These are phyloP conservation scores for Protomyctophum bolini DNA, from an alignment of 2,113 vertebrate species.

Conservation along the genomic window DNA sequence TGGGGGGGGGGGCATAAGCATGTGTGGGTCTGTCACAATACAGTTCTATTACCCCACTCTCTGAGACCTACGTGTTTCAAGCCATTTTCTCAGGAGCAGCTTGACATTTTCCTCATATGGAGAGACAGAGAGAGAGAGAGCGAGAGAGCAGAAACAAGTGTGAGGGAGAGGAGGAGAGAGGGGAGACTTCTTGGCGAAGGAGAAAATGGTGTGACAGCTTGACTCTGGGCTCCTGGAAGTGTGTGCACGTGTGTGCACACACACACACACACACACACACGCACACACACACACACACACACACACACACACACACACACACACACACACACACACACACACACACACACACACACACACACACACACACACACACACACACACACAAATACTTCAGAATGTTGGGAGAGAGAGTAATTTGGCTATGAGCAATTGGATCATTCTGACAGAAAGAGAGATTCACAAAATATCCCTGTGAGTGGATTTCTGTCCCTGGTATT, in stretches of 20 bases:
- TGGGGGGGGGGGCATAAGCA: neutral
- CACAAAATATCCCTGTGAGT: neutral
- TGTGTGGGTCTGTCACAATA: slow-evolving; percentile 15
- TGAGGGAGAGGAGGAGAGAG: neutral
- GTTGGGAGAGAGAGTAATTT: slow-evolving; percentile 12
- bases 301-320: too few relatives aligned
- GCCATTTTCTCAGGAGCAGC: slow-evolving; percentile 13
- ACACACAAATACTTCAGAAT: slow-evolving; percentile 9
- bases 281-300: too few relatives aligned
- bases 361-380: too few relatives aligned
- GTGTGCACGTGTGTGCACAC: too few relatives aligned
- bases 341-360: too few relatives aligned
- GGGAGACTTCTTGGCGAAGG: slow-evolving; percentile 21
- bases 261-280: too few relatives aligned
- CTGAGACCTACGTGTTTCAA: slow-evolving; percentile 14
- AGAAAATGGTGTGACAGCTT: slow-evolving; percentile 39
- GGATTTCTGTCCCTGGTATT: neutral
- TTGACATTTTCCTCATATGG: slow-evolving; percentile 8
- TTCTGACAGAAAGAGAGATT: neutral
- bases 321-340: too few relatives aligned
- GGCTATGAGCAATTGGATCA: slow-evolving; percentile 16
- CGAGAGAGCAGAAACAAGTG: too few relatives aligned
- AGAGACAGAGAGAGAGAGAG: too few relatives aligned
- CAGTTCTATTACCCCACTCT: slow-evolving; percentile 10
- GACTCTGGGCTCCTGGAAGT: slow-evolving; percentile 16